Base-by-base conservation (phyloP, 2,888 invertebrate species). In the Druceiella hillmani region DNA sequence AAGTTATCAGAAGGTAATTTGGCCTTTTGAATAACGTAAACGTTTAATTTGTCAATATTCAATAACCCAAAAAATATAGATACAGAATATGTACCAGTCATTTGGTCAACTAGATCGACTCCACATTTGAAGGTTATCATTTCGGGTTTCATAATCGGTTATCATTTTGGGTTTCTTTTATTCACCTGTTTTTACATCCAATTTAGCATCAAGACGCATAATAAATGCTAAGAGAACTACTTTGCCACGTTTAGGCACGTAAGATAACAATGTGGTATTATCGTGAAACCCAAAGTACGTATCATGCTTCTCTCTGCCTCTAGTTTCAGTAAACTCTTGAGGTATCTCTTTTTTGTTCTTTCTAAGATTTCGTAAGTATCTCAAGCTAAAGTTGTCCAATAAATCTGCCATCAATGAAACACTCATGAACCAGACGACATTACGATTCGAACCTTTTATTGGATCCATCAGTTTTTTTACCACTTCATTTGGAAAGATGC, bases 381-480 rank as follows among this genome's bases (percentile, higher is more conserved):
- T 44, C 33, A 41, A 17, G 29, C 40, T 36, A 29, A 38, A 37
- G 34, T 40, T 24, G 10, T 40, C 33, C 14, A 33, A 27, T 29
- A 44, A 33, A 22, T 46, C 44, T 31, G 22, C 24, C 20, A 43
- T 34, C 36, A 46, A 35, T 24, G 37, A 24, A 39, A 41, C 12
- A 38, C 46, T 46, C 12, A 36, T 47, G 29, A 44, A 44, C 40
- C 43, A 40, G 5, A 44, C 44, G 32, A 34, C 16, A 27, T 38
- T 34, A 16, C 38, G 20, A 30, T 13, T 17, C 10, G 35, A 39
- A n/a, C 3, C 15, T 14, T 10, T 33, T 27, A 20, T 3, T 14
- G 6, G n/a, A 13, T 20, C 28, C 32, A 33, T 17, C 27, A 20
- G 11, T 15, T 24, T 20, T 27, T 10, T 38, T 13, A 38, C 38